phyloP scores from a whole-genome alignment of 1,140 invertebrate genomes.

The Halictus rubicundus region DNA sequence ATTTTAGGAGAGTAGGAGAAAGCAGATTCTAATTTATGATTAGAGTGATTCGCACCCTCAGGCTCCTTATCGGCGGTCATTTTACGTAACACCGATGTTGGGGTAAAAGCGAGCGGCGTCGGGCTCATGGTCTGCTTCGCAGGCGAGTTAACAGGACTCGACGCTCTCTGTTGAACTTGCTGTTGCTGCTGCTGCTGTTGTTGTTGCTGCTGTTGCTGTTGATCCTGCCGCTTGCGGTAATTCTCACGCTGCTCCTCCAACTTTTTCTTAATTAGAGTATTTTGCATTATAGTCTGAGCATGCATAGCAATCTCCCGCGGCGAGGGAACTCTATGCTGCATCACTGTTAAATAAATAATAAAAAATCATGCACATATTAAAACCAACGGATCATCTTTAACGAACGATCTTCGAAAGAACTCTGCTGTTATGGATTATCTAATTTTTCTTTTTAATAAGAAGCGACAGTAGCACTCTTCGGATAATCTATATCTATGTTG shows the following conservation, averaged over 20 bases:
- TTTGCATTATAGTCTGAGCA: constrained; percentile 91
- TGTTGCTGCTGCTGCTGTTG: constrained; percentile 82
- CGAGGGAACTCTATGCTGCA: constrained; percentile 88
- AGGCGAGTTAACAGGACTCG: constrained; percentile 77
- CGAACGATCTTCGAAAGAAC: neutral
- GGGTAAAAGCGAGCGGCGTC: constrained; percentile 91
- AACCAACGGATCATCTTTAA: neutral
- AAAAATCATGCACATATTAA: constrained; percentile 23
- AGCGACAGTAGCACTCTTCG: neutral
- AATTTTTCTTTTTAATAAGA: neutral
- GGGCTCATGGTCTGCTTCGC: constrained; percentile 79
- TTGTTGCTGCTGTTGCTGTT: constrained; percentile 82
- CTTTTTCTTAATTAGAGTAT: constrained; percentile 91
- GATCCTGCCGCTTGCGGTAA: constrained; percentile 88
- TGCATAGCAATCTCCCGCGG: constrained; percentile 90
- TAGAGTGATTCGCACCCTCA: constrained; percentile 78
- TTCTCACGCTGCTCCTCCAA: constrained; percentile 92
- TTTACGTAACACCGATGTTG: constrained; percentile 94
- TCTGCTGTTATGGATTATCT: neutral
- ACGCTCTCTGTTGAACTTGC: constrained; percentile 71
- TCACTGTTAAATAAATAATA: constrained; percentile 77
- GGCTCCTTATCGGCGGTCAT: constrained; percentile 94
- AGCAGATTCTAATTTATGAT: constrained; percentile 58
- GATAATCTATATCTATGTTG: constrained; percentile 2
- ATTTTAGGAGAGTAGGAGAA: constrained; percentile 28